These are phyloP conservation scores for Heliornis fulica DNA, from an alignment of 2,113 vertebrate species.

Conservation along the genomic window DNA sequence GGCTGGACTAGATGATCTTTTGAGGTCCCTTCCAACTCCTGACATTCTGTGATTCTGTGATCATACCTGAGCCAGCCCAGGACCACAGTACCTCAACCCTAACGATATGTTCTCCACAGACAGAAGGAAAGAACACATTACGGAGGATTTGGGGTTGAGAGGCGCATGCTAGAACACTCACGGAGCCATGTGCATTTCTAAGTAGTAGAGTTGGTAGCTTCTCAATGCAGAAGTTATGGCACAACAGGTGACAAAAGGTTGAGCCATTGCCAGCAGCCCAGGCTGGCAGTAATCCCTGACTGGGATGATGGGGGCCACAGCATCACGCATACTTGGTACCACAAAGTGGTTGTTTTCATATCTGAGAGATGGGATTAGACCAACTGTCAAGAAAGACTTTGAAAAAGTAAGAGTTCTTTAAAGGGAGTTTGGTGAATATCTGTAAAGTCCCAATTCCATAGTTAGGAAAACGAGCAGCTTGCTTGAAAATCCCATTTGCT, in stretches of 20 bases:
- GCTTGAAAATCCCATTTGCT: background rate
- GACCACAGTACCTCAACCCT: background rate
- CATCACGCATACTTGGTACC: accelerated
- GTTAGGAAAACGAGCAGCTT: background rate
- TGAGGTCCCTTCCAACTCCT: too few species aligned
- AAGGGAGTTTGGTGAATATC: background rate
- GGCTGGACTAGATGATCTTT: too few species aligned
- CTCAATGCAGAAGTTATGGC: background rate
- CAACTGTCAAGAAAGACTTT: background rate
- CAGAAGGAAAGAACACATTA: background rate
- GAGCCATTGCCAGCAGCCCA: background rate
- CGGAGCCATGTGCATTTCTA: background rate
- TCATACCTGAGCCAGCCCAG: background rate
- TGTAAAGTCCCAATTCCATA: background rate
- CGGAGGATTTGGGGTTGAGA: background rate
- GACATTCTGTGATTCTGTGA: too few species aligned
- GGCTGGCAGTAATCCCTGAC: background rate
- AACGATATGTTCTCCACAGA: background rate
- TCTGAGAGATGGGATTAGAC: background rate
- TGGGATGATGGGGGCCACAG: background rate
- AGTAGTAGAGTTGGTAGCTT: background rate
- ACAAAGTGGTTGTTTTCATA: background rate
- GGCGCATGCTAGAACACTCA: accelerated
- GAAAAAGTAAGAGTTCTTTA: background rate
- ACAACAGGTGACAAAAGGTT: background rate